Conservation (phyloP, 2,113 vertebrate genomes). For the Euleptes europaea region DNA sequence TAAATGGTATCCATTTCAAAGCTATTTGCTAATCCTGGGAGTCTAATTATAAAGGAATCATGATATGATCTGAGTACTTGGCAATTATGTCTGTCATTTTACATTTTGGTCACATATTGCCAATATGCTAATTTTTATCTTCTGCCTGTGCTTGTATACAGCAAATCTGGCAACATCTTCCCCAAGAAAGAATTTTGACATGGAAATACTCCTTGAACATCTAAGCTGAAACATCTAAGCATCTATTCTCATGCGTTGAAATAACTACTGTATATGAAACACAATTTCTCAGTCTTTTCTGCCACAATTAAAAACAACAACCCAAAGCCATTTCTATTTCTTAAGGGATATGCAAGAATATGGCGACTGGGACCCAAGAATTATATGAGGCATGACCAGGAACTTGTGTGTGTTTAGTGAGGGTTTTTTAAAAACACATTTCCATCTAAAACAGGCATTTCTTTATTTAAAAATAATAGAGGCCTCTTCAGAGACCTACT, state of each 20-base stretch:
- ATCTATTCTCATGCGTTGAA: too few species aligned
- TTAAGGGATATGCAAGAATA: not conserved
- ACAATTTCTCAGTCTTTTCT: not conserved
- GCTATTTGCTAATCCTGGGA: not conserved
- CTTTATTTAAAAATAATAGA: too few species aligned
- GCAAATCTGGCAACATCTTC: not conserved
- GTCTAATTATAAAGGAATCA: not conserved
- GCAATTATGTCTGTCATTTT: slow-evolving; percentile 4
- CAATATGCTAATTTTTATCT: not conserved
- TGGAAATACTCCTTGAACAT: not conserved
- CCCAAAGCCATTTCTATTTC: not conserved
- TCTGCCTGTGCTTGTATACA: not conserved
- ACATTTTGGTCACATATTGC: not conserved
- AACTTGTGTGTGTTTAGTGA: too few species aligned
- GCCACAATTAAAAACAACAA: not conserved
- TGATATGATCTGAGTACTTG: not conserved
- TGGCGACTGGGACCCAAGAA: not conserved
- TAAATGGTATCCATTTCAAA: not conserved
- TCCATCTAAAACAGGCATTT: too few species aligned
- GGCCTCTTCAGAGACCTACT: too few species aligned
- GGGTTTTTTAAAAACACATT: too few species aligned
- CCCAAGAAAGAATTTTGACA: not conserved
- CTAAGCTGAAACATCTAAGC: not conserved
- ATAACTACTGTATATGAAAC: not conserved
- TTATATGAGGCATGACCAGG: not conserved